phyloP scores from a whole-genome alignment of 1,140 invertebrate genomes.

The Piezodorus guildinii region DNA sequence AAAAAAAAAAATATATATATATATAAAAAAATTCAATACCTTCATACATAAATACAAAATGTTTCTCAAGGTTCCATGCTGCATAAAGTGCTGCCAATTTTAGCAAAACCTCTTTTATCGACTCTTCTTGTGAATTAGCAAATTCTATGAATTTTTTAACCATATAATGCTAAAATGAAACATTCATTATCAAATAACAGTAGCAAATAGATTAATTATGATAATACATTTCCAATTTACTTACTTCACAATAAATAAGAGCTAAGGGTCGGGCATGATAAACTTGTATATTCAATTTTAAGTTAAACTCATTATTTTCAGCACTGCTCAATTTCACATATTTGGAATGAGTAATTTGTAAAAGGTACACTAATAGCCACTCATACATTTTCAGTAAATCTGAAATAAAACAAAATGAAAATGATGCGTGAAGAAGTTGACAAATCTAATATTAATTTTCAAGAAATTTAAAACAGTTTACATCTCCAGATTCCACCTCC shows the following conservation, averaged over 20 bases:
- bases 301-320: conserved; percentile 55
- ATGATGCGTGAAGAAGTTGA: no score
- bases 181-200: no score
- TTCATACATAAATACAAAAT: conserved; percentile 62
- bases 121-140: conserved; percentile 19
- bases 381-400: conserved; percentile 61
- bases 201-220: no score
- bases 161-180: conserved; percentile 28
- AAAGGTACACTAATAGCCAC: conserved; percentile 73
- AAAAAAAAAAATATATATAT: no score
- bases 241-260: conserved; percentile 56
- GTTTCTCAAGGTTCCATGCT: conserved; percentile 57
- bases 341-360: conserved; percentile 53
- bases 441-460: no score
- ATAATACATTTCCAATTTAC: not conserved
- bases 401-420: conserved; percentile 36
- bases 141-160: conserved; percentile 27
- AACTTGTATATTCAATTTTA: conserved; percentile 70
- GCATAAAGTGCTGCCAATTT: conserved; percentile 60
- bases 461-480: no score
- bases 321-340: conserved; percentile 42
- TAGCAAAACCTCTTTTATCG: conserved; percentile 42
- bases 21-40: conserved; percentile 28
- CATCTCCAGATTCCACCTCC: no score
- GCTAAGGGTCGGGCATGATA: conserved; percentile 64